Conservation (phyloP, 2,113 vertebrate genomes). For the Rhabdomys dilectus region DNA sequence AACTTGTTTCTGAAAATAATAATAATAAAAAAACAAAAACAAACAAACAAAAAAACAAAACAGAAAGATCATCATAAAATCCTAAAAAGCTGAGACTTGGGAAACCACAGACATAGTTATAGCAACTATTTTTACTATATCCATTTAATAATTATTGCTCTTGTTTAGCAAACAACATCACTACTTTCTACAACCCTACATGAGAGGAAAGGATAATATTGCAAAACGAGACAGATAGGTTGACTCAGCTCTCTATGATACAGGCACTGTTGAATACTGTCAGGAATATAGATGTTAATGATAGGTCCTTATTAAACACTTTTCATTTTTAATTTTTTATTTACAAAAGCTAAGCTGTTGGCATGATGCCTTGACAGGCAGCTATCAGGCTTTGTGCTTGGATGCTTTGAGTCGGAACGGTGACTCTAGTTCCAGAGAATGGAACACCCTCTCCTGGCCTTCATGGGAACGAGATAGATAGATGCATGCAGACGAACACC, state of each 20-base stretch:
- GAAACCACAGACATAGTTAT: background rate
- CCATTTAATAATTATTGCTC: background rate
- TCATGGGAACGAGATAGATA: background rate
- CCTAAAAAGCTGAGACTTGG: background rate
- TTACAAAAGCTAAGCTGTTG: background rate
- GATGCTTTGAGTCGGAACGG: too few relatives aligned
- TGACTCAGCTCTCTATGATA: background rate
- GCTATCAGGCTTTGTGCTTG: too few relatives aligned
- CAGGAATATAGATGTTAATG: background rate
- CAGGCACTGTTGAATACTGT: background rate
- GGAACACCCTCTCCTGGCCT: background rate
- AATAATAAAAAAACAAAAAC: background rate
- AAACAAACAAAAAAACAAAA: background rate
- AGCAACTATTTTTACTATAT: background rate
- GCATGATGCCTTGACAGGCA: background rate
- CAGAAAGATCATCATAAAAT: background rate
- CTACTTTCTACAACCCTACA: background rate
- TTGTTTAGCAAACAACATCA: background rate
- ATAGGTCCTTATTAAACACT: background rate
- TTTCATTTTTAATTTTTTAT: background rate
- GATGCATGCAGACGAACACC: background rate
- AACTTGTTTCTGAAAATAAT: constrained; percentile 87
- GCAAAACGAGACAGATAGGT: background rate
- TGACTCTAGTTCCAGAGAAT: background rate
- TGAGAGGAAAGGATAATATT: too few relatives aligned